Conservation (phyloP, 1,140 invertebrate species). For the Euwallacea similis region DNA sequence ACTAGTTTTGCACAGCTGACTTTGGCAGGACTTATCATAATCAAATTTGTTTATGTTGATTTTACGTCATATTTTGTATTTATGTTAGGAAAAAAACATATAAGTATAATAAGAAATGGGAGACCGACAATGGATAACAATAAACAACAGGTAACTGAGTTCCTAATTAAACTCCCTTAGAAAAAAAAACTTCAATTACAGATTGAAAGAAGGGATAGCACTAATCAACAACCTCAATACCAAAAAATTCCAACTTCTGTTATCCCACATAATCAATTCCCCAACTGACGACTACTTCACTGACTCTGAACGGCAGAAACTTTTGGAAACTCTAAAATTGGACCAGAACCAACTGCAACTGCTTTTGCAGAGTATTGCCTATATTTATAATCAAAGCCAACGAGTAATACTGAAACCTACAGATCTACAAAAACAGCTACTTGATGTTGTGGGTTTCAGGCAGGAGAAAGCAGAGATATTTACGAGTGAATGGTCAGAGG, state of each 20-base stretch:
- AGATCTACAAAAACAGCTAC: slow-evolving; percentile 44
- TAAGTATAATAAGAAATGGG: no score
- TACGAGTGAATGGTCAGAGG: slow-evolving; percentile 46
- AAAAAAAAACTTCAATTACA: no score
- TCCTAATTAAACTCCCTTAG: no score
- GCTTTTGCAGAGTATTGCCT: slow-evolving; percentile 44
- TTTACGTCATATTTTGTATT: no score
- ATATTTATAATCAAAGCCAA: slow-evolving; percentile 47
- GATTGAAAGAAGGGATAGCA: slow-evolving; percentile 36
- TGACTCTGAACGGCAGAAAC: slow-evolving; percentile 43
- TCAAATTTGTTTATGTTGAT: no score
- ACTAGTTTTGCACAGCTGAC: no score
- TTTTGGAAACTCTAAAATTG: slow-evolving; percentile 43
- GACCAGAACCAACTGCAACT: slow-evolving; percentile 41
- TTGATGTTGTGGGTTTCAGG: slow-evolving; percentile 43
- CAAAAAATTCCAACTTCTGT: slow-evolving; percentile 39
- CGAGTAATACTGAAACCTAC: slow-evolving; percentile 50
- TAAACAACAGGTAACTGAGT: no score
- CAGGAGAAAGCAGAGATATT: slow-evolving; percentile 50
- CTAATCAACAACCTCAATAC: slow-evolving; percentile 45
- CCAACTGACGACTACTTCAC: slow-evolving; percentile 40
- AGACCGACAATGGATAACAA: no score
- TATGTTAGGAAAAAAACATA: no score
- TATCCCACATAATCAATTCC: slow-evolving; percentile 41
- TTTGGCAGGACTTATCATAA: no score